These are phyloP conservation scores for Lineus longissimus DNA, from an alignment of 1,140 invertebrate species.

Conservation along the genomic window DNA sequence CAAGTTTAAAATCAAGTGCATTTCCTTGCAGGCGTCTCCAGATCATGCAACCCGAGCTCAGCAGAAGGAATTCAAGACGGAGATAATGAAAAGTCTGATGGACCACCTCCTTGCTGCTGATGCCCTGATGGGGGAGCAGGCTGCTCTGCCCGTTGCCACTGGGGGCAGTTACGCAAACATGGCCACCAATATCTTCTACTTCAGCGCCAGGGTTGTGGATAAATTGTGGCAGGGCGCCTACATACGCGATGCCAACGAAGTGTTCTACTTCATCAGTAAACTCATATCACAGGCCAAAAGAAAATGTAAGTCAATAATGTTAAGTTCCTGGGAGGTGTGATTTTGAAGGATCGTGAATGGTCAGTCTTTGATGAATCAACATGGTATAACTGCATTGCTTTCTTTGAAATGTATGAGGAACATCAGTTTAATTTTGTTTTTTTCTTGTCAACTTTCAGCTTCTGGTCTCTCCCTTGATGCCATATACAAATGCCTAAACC, in stretches of 20 bases:
- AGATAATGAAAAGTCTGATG: conserved; percentile 86
- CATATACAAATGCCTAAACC: conserved; percentile 88
- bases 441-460: conserved; percentile 31
- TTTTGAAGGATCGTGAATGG: conserved; percentile 18
- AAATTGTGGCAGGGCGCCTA: conserved; percentile 89
- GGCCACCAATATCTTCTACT: conserved; percentile 80
- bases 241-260: conserved; percentile 82
- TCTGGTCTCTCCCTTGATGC: conserved; percentile 64
- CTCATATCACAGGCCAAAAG: conserved; percentile 65
- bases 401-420: too few species aligned
- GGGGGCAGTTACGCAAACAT: conserved; percentile 43
- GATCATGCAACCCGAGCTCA: conserved; percentile 74
- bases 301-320: conserved; percentile 44
- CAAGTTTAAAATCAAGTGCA: too few species aligned
- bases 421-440: conserved; percentile 5
- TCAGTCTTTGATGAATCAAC: conserved; percentile 22
- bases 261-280: conserved; percentile 93
- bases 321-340: conserved; percentile 33
- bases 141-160: conserved; percentile 61
- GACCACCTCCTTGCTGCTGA: conserved; percentile 90
- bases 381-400: too few species aligned
- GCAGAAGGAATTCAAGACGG: conserved; percentile 86
- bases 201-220: conserved; percentile 88
- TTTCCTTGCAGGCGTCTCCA: conserved; percentile 37
- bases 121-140: conserved; percentile 77